Conservation (phyloP, 2,797 vertebrate genomes). For the Siniperca obscura region DNA sequence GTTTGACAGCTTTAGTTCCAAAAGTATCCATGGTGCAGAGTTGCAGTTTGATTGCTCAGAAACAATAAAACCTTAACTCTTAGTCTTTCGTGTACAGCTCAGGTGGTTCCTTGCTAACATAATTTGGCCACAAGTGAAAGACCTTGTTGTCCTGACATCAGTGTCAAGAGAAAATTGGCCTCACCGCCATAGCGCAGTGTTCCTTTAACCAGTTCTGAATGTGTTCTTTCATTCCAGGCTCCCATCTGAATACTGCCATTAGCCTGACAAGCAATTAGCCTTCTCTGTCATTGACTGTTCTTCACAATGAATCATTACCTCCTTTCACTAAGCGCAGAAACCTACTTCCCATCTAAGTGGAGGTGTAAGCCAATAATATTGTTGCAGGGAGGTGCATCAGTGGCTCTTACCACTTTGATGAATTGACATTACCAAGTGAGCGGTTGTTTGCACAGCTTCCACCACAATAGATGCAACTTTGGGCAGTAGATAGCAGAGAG, state of each 20-base stretch:
- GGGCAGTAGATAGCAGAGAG: conserved; percentile 22
- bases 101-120: background rate
- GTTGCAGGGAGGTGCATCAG: conserved; percentile 11
- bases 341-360: conserved; percentile 27
- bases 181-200: conserved; percentile 7
- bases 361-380: conserved; percentile 24
- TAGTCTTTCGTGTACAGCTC: conserved; percentile 23
- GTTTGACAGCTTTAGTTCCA: conserved; percentile 56
- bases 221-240: conserved; percentile 16
- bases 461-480: conserved; percentile 25
- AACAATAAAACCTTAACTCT: conserved; percentile 38
- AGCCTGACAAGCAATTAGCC: conserved; percentile 51
- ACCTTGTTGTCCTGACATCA: conserved; percentile 16
- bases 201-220: conserved; percentile 12
- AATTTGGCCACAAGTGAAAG: conserved; percentile 7
- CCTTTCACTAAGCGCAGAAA: conserved; percentile 37
- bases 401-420: conserved; percentile 7
- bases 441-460: conserved; percentile 20
- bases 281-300: conserved; percentile 35
- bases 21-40: conserved; percentile 21
- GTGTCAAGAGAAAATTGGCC: conserved; percentile 21
- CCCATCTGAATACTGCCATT: conserved; percentile 31
- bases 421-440: conserved; percentile 34
- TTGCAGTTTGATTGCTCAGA: conserved; percentile 43
- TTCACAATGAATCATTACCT: conserved; percentile 51